These are phyloP conservation scores for Cyprinus carpio DNA, from an alignment of 2,113 vertebrate genomes.

Conservation along the genomic window DNA sequence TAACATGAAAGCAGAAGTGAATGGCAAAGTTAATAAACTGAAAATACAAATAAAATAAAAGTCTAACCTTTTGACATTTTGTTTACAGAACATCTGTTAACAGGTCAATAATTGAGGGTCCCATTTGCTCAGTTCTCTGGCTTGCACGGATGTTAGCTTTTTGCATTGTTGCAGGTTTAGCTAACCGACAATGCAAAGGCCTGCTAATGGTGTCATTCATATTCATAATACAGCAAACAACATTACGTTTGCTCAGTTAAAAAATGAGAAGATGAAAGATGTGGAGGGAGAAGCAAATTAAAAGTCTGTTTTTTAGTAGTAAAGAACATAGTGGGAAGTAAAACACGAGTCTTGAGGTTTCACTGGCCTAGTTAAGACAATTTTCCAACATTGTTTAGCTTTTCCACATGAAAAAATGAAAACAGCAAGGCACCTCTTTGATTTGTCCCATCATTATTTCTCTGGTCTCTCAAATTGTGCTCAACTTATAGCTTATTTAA, in stretches of 20 bases:
- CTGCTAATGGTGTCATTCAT: background rate
- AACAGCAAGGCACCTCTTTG: background rate
- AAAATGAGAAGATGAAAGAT: background rate
- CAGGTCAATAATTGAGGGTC: background rate
- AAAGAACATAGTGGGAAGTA: background rate
- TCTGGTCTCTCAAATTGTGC: background rate
- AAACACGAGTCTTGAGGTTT: conserved; percentile 15
- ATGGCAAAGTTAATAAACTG: background rate
- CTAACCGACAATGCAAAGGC: background rate
- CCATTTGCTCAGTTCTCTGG: background rate
- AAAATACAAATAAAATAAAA: background rate
- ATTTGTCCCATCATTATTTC: background rate
- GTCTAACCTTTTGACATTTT: background rate
- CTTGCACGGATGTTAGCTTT: background rate
- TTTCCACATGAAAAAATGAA: background rate
- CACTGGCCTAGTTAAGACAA: conserved; percentile 23
- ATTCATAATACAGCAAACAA: background rate
- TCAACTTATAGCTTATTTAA: background rate
- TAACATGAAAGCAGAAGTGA: background rate
- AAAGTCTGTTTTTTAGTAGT: background rate
- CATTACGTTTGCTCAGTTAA: conserved; percentile 1
- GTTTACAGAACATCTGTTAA: background rate
- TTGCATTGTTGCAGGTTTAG: background rate
- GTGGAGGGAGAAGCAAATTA: background rate
- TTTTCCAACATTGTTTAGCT: conserved; percentile 6